phyloP scores from a whole-genome alignment of 2,113 vertebrate species.

The Bagarius yarrelli region DNA sequence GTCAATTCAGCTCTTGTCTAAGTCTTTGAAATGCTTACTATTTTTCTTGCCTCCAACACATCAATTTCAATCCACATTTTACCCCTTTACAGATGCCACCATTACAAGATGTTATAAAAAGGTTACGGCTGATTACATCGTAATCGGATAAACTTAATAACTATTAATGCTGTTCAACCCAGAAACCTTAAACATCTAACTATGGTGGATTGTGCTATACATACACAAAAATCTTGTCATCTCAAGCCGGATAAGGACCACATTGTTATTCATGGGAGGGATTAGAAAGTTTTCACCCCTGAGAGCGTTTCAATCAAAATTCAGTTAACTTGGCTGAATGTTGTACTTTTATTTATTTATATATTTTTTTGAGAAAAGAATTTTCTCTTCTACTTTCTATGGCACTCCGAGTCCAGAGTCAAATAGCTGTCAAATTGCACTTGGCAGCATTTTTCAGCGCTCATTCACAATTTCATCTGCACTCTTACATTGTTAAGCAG shows the following conservation, averaged over 20 bases:
- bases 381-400: conserved; percentile 8
- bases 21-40: too few species aligned
- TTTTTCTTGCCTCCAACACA: too few species aligned
- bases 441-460: conserved; percentile 31
- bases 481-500: conserved; percentile 39
- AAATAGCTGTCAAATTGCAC: conserved; percentile 32
- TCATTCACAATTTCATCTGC: conserved; percentile 38
- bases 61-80: too few species aligned
- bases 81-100: too few species aligned
- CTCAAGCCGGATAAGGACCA: background rate
- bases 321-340: conserved; percentile 26
- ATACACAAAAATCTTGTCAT: background rate
- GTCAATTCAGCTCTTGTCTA: too few species aligned
- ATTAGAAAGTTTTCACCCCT: conserved; percentile 1
- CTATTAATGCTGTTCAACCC: too few species aligned
- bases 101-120: too few species aligned
- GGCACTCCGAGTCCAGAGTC: conserved; percentile 23
- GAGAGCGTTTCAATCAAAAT: conserved; percentile 35
- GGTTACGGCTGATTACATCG: too few species aligned
- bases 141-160: too few species aligned
- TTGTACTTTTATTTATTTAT: conserved; percentile 1
- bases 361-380: background rate
- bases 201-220: background rate
- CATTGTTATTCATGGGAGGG: conserved; percentile 16
- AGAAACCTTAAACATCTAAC: too few species aligned